Base-by-base conservation (phyloP, 1,140 invertebrate species). In the Xylocopa sonorina region DNA sequence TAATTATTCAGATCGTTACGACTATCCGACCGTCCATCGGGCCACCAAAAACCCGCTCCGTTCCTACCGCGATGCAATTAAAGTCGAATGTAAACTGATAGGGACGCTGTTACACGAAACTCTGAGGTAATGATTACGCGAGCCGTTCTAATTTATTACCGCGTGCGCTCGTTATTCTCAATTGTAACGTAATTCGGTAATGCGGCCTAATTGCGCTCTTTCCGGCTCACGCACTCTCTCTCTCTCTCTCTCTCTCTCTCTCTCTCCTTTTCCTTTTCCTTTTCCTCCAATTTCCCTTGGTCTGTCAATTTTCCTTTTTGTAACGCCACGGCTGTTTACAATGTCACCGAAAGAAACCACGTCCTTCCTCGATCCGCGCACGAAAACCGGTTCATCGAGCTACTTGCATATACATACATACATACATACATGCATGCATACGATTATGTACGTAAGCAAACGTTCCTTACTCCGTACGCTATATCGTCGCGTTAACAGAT, bases 11-110 rank as follows among this genome's bases (percentile, higher is more conserved):
- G 64, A 50, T 73, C 67, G 78, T 84, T 81, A 72, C 63, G 72
- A 71, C 58, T 67, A 53, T 32, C 64, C 57, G 72, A 76, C 78
- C 77, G 66, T n/a, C n/a, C 29, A 55, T 27, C 27, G 10, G 38
- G 72, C 53, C 46, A 29, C 60, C 34, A 73, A 81, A 84, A 83
- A 83, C 71, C 78, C 34, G 51, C 62, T 48, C 27, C 78, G 46
- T 43, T n/a, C 60, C 24, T 77, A 43, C 24, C 68, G 62, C 68
- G 78, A 57, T 76, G 84, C 84, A 86, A 86, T 86, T 86, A 86
- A 85, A 86, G 83, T 85, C 83, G 80, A 86, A 86, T 67, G 84
- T 86, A 85, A 86, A 85, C 84, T 55, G 84, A 86, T 86, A 86
- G 84, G 75, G 80, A 78, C 64, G 79, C 83, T 82, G 84, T 86